Evolutionary conservation across 2,888 invertebrate genomes (phyloP), one percentile per base, ranked within the genome.

Genomic region (Xanthia togata): DNA sequence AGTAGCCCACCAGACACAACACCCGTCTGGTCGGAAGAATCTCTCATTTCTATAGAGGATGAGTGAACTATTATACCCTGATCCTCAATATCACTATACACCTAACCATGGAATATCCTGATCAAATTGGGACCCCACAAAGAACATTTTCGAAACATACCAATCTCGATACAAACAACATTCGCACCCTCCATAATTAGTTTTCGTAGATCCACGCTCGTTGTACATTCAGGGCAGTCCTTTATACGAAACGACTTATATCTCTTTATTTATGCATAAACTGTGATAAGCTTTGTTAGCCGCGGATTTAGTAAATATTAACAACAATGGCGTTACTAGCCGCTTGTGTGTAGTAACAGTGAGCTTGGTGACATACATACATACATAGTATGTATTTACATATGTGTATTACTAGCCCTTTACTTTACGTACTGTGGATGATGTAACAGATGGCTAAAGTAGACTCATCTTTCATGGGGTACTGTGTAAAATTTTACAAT

Each of bases 271-370:
- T 89, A 92, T 92, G 90, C 91, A 92, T 90, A 89, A 90, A 85
- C 91, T 86, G 89, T 90, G 92, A 91, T 92, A 92, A 91, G 92
- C 91, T 91, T 91, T 92, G 91, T 92, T 92, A 92, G 88, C 88
- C 85, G 83, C 87, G 87, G 90, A 90, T 91, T 91, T 89, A 85
- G 78, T 90, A 90, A 90, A 89, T 89, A 90, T 88, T 89, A 89
- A 87, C 86, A 87, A 85, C 83, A 84, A 83, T 78, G 78, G 86
- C 87, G 86, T 85, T 81, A 79, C 78, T 86, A 85, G 83, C 78
- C 82, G 78, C 78, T 71, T 60, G 35, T 57, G 84, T 67, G 73
- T 78, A 59, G 60, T 35, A 69, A 62, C 69, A 26, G 64, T 59
- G 65, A 53, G 20, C 67, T 78, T 79, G 41, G 78, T 78, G 72